Conservation (phyloP, 2,113 vertebrate species). For the Rhegmatorhina hoffmannsi region DNA sequence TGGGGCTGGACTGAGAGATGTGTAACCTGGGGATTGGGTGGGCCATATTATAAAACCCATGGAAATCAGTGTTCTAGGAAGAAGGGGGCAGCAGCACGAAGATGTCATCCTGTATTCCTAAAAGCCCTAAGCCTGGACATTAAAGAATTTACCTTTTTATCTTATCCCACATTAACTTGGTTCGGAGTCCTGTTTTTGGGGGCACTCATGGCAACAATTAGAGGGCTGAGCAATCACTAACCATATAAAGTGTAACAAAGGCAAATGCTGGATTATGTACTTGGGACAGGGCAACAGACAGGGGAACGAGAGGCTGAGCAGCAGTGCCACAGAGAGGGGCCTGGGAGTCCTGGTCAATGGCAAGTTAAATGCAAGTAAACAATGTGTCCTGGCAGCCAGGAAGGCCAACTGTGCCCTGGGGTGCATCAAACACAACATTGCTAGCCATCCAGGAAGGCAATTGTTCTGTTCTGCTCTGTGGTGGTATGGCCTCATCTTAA, state of each 20-base stretch:
- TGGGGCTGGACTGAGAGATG: too few species aligned
- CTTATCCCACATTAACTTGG: too few species aligned
- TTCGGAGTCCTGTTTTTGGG: too few species aligned
- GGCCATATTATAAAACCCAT: too few species aligned
- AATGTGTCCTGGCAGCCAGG: background rate
- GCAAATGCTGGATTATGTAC: background rate
- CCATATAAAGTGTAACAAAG: background rate
- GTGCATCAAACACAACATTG: background rate
- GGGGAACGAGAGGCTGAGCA: background rate
- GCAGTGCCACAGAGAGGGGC: background rate
- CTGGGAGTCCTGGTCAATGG: rapidly evolving
- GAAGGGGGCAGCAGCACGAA: too few species aligned
- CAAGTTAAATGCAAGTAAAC: background rate
- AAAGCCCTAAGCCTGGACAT: too few species aligned
- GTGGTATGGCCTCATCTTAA: background rate
- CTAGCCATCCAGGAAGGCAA: rapidly evolving
- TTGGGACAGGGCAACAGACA: background rate
- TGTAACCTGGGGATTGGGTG: too few species aligned
- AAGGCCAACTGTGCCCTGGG: rapidly evolving
- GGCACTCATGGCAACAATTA: background rate
- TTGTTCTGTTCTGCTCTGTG: background rate
- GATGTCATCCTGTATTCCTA: too few species aligned
- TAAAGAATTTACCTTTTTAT: too few species aligned
- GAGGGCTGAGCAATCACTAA: background rate
- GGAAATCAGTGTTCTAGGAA: too few species aligned